Evolutionary conservation across 1,140 invertebrate species (phyloP).

Genomic region (Sarcophaga peregrina): DNA sequence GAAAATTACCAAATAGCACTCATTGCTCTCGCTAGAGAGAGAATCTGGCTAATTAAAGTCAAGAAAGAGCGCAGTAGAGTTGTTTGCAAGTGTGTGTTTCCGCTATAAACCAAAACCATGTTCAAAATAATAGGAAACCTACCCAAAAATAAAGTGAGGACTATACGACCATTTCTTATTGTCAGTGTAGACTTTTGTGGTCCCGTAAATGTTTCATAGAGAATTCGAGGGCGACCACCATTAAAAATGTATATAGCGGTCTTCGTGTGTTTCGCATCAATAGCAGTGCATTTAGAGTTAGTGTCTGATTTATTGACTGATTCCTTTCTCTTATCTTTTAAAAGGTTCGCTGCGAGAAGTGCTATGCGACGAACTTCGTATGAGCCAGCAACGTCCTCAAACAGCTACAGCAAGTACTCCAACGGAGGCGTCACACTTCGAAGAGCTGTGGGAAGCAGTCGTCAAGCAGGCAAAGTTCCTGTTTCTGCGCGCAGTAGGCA

Average conservation of each 20-base stretch:
- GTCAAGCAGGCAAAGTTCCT: conserved; percentile 33
- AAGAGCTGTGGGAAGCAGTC: conserved; percentile 53
- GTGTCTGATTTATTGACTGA: conserved; percentile 56
- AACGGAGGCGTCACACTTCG: conserved; percentile 49
- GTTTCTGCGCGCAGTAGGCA: not conserved
- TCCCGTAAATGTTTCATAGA: conserved; percentile 31
- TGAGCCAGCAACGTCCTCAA: conserved; percentile 27
- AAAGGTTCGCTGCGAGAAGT: conserved; percentile 54
- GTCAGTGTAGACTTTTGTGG: conserved; percentile 46
- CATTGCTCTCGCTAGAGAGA: conserved; percentile 27
- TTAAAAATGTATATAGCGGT: conserved; percentile 46
- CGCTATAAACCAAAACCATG: conserved; percentile 42
- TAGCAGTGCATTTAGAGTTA: conserved; percentile 60
- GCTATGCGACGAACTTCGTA: conserved; percentile 49
- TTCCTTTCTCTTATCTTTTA: conserved; percentile 55
- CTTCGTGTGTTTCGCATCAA: conserved; percentile 54
- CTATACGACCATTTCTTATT: conserved; percentile 36
- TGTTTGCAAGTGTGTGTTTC: conserved; percentile 38
- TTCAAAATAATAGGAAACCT: conserved; percentile 42
- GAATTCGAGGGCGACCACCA: conserved; percentile 34
- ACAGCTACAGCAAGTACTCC: conserved; percentile 38
- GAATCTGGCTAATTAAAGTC: conserved; percentile 45
- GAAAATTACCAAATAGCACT: conserved; percentile 36
- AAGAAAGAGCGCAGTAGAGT: conserved; percentile 30
- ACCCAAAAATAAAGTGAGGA: conserved; percentile 24